Conservation (phyloP, 2,797 vertebrate genomes). For the Hydrophis major region DNA sequence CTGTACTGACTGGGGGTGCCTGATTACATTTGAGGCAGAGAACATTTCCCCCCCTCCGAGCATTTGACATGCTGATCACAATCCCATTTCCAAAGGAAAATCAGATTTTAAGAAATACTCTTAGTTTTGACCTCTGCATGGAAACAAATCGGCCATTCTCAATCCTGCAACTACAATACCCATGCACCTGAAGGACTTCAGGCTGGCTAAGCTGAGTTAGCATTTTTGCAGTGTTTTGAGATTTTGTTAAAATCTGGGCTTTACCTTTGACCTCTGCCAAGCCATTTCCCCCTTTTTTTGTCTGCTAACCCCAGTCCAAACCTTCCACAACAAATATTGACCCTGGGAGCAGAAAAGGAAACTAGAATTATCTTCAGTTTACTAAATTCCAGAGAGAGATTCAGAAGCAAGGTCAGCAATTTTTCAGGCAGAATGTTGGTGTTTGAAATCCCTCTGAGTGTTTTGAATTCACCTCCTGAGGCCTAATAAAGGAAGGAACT, state of each 20-base stretch:
- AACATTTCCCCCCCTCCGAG: background rate
- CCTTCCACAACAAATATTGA: background rate
- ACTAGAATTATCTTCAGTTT: background rate
- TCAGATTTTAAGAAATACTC: background rate
- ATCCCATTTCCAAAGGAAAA: background rate
- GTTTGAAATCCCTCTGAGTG: background rate
- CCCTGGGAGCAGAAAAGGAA: background rate
- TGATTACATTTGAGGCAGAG: background rate
- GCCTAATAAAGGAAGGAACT: background rate
- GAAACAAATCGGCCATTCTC: too few species aligned
- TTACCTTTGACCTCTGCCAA: background rate
- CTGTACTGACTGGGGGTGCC: background rate
- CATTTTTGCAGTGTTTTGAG: background rate
- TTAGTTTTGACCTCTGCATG: background rate
- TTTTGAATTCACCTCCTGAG: background rate
- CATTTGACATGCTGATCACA: background rate
- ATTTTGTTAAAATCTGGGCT: background rate
- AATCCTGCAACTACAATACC: too few species aligned
- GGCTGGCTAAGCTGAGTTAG: background rate
- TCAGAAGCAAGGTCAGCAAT: background rate
- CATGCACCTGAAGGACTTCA: background rate
- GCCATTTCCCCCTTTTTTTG: background rate
- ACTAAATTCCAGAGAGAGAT: background rate
- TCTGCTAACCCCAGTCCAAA: background rate
- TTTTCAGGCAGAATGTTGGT: background rate